These are phyloP conservation scores for Athetis lepigone DNA, from an alignment of 2,888 invertebrate genomes.

Conservation along the genomic window DNA sequence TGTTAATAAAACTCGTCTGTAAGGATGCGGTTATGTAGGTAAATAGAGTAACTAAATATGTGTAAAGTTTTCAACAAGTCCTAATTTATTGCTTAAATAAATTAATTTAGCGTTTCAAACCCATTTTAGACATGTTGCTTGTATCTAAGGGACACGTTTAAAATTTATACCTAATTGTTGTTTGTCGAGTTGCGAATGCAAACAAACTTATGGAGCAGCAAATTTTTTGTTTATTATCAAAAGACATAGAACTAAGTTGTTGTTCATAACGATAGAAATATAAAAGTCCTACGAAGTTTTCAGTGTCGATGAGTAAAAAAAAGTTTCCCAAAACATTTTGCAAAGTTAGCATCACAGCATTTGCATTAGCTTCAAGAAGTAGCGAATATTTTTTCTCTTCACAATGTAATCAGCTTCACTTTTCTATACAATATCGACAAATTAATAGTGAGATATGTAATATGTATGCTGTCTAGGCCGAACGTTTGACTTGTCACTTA, in stretches of 20 bases:
- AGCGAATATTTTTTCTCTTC: neutral
- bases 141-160: too few species aligned
- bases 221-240: too few species aligned
- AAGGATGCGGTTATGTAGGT: neutral
- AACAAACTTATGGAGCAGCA: too few species aligned
- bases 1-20: conserved; percentile 8
- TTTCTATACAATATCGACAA: neutral
- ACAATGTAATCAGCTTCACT: neutral
- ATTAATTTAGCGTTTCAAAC: conserved; percentile 20
- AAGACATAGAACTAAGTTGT: too few species aligned
- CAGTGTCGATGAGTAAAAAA: too few species aligned
- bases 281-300: too few species aligned
- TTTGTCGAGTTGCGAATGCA: too few species aligned
- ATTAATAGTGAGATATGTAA: conserved; percentile 4
- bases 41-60: neutral
- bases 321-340: too few species aligned
- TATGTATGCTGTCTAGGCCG: conserved; percentile 10
- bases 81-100: conserved; percentile 29
- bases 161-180: too few species aligned
- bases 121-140: conserved; percentile 11
- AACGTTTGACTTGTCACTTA: conserved; percentile 4
- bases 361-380: too few species aligned
- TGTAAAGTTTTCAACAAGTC: conserved; percentile 5
- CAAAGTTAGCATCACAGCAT: too few species aligned
- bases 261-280: too few species aligned